Percentiles rank a stretch among this genome's conserved stretches.
Conservation (phyloP, 2,113 vertebrate genomes). For the Suricata suricatta region DNA sequence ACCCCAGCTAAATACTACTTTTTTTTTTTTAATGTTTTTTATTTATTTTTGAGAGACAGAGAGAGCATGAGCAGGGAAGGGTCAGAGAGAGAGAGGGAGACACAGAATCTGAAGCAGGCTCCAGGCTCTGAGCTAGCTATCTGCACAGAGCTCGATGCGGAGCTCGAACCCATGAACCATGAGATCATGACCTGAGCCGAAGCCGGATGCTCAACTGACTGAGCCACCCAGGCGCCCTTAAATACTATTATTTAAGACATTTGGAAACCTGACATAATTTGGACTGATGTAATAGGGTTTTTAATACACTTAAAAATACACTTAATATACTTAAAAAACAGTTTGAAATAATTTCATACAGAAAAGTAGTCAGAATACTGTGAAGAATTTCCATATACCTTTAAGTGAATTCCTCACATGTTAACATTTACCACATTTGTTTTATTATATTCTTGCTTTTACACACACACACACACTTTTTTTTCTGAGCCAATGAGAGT, state of each 20-base stretch:
- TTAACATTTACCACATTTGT: background rate
- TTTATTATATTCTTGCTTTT: background rate
- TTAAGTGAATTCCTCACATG: background rate
- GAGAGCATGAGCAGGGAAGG: too few relatives aligned
- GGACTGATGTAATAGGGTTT: background rate
- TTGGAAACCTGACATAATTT: background rate
- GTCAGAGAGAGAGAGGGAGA: too few relatives aligned
- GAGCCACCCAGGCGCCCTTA: too few relatives aligned
- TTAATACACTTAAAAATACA: background rate
- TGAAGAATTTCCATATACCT: background rate
- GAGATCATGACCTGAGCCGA: too few relatives aligned
- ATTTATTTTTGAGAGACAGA: too few relatives aligned
- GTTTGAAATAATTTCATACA: conserved; percentile 34
- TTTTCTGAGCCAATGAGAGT: background rate
- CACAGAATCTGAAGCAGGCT: too few relatives aligned
- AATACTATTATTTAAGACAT: background rate
- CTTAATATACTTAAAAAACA: conserved; percentile 4
- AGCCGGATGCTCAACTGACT: too few relatives aligned
- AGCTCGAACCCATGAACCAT: too few relatives aligned
- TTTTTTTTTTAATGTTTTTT: too few relatives aligned
- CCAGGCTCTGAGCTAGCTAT: too few relatives aligned
- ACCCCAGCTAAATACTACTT: too few relatives aligned
- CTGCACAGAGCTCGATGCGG: background rate
- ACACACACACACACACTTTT: background rate
- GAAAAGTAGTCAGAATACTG: background rate